Evolutionary conservation across 2,113 vertebrate species (phyloP).

Genomic region (Numenius arquata): DNA sequence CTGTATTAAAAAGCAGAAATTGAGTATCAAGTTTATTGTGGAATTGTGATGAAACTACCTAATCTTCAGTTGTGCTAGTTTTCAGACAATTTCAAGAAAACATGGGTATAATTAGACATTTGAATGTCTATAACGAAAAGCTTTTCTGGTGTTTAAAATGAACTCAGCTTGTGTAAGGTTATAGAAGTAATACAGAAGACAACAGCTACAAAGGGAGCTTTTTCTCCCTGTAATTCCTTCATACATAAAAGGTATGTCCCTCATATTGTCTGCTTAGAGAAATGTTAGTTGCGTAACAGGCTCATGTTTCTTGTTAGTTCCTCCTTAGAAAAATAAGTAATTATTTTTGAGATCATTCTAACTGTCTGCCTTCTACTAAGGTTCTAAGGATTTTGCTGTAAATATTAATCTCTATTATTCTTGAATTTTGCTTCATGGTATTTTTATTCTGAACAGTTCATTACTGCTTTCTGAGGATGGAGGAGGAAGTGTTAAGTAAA

Average conservation of each 20-base stretch:
- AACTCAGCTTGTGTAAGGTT: neutral
- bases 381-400: neutral
- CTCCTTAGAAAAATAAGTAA: neutral
- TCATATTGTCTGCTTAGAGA: neutral
- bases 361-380: neutral
- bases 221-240: neutral
- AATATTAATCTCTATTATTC: neutral
- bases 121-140: neutral
- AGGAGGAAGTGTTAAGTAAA: neutral
- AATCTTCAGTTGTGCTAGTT: neutral
- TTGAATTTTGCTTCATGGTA: neutral
- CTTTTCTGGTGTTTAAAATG: neutral
- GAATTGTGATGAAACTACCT: neutral
- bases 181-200: neutral
- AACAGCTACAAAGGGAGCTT: neutral
- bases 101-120: neutral
- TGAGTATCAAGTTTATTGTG: neutral
- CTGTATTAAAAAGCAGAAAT: neutral
- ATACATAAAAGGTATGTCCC: neutral
- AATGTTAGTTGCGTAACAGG: neutral
- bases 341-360: neutral
- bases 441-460: neutral
- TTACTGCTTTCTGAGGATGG: neutral
- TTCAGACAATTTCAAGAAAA: neutral
- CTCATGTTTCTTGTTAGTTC: neutral